A percentile compares a stretch with the other conserved stretches of the same genome.
These are phyloP conservation scores for Thaumetopoea pityocampa DNA, from an alignment of 1,140 invertebrate genomes.

Conservation along the genomic window DNA sequence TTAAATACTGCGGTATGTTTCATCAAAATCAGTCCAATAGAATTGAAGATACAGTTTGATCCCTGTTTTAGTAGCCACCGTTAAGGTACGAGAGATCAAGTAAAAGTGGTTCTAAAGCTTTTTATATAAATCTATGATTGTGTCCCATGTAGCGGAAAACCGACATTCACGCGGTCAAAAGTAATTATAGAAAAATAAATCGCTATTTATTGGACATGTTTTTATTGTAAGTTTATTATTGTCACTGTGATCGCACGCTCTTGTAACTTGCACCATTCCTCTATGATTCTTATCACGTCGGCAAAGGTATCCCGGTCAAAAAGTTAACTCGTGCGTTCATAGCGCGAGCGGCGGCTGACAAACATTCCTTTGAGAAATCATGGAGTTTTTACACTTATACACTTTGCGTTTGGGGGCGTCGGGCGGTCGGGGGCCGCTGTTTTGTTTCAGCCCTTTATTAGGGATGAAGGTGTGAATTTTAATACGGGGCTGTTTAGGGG, in stretches of 20 bases:
- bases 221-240: too few relatives aligned
- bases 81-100: too few relatives aligned
- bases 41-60: too few relatives aligned
- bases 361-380: slow-evolving; percentile 71
- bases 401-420: slow-evolving; percentile 32
- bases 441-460: slow-evolving; percentile 25
- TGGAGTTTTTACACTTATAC: slow-evolving; percentile 56
- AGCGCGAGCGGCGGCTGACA: slow-evolving; percentile 32
- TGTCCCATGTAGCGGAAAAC: too few relatives aligned
- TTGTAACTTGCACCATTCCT: slow-evolving; percentile 26
- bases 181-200: too few relatives aligned
- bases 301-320: slow-evolving; percentile 68
- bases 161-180: too few relatives aligned
- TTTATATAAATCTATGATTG: too few relatives aligned
- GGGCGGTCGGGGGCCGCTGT: slow-evolving; percentile 33
- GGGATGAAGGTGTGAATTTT: slow-evolving; percentile 31
- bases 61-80: too few relatives aligned
- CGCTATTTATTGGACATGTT: too few relatives aligned
- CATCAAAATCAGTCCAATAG: too few relatives aligned
- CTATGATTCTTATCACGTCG: slow-evolving; percentile 56
- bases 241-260: background rate
- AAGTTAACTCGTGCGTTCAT: slow-evolving; percentile 65
- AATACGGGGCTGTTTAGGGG: slow-evolving; percentile 15
- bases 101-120: too few relatives aligned
- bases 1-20: too few relatives aligned